Conservation (phyloP, 2,113 vertebrate species). For the Gambusia holbrooki region DNA sequence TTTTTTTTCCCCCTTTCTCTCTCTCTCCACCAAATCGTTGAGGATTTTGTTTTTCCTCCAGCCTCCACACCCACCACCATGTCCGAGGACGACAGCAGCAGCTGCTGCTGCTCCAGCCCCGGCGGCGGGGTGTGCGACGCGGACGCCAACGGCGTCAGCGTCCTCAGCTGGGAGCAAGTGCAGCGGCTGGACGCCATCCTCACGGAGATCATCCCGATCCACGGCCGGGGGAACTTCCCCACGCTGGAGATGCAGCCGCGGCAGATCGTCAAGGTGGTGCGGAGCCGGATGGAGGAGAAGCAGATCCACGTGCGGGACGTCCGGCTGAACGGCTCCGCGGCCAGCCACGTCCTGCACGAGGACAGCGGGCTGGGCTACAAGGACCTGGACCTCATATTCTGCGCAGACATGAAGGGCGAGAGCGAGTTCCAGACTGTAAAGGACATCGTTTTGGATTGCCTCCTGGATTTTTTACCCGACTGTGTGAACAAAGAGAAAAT, state of each 20-base stretch:
- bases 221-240: slow-evolving; percentile 98
- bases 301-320: slow-evolving; percentile 91
- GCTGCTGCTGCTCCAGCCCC: slow-evolving; percentile 57
- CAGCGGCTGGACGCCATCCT: slow-evolving; percentile 94
- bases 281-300: slow-evolving; percentile 91
- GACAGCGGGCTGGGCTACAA: slow-evolving; percentile 97
- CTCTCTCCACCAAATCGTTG: neutral
- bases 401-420: slow-evolving; percentile 93
- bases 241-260: slow-evolving; percentile 95
- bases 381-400: slow-evolving; percentile 98
- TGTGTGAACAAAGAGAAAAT: slow-evolving; percentile 99
- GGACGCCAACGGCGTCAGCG: slow-evolving; percentile 85
- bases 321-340: slow-evolving; percentile 94
- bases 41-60: slow-evolving; percentile 10
- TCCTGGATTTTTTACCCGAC: slow-evolving; percentile 96
- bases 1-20: neutral
- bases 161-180: slow-evolving; percentile 98
- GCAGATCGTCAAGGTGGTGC: slow-evolving; percentile 93
- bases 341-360: slow-evolving; percentile 94
- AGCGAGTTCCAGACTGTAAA: slow-evolving; percentile 96
- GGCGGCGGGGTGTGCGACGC: slow-evolving; percentile 63
- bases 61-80: slow-evolving; percentile 73
- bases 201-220: slow-evolving; percentile 96
- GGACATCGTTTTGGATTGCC: slow-evolving; percentile 96
- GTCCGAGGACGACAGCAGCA: slow-evolving; percentile 87